phyloP scores from a whole-genome alignment of 2,113 vertebrate genomes.

The Ardeotis arabs region DNA sequence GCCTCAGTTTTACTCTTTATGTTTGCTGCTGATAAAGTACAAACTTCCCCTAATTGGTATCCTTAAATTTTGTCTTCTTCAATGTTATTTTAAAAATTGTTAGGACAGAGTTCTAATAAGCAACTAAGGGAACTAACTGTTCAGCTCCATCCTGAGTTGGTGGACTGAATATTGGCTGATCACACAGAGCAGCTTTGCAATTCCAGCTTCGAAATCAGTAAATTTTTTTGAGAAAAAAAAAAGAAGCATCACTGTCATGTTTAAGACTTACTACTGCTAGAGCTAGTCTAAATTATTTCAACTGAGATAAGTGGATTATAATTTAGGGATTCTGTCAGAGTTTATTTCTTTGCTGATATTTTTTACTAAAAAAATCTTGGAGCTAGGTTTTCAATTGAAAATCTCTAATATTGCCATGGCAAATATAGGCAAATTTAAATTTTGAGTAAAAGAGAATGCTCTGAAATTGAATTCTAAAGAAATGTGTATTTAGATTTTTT shows the following conservation, averaged over 20 bases:
- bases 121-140: background rate
- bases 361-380: background rate
- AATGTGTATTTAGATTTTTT: background rate
- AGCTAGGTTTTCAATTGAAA: background rate
- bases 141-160: background rate
- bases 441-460: background rate
- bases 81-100: background rate
- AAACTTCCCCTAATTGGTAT: background rate
- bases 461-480: background rate
- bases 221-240: accelerated
- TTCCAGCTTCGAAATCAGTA: background rate
- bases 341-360: background rate
- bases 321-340: background rate
- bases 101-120: background rate
- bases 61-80: background rate
- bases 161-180: background rate
- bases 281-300: background rate
- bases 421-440: background rate
- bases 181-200: background rate
- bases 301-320: background rate
- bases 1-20: background rate
- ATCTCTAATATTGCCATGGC: background rate
- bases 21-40: background rate
- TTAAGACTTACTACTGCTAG: background rate
- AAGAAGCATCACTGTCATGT: background rate